Conservation (phyloP, 2,888 invertebrate species). For the Ectropis crepuscularia region DNA sequence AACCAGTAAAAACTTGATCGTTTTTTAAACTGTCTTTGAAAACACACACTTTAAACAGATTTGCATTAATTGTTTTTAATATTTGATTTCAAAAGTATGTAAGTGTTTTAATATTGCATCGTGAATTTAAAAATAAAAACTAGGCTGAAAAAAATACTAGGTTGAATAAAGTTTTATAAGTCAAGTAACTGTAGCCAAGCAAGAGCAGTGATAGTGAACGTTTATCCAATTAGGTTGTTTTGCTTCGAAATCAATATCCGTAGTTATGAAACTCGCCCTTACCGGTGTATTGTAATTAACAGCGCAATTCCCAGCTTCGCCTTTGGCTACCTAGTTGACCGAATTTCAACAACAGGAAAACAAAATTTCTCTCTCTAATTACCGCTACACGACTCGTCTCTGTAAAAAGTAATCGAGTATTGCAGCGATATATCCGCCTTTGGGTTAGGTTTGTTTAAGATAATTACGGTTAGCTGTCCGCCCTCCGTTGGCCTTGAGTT, state of each 20-base stretch:
- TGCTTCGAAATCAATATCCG: conserved; percentile 6
- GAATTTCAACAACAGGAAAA: conserved; percentile 22
- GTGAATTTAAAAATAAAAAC: no score
- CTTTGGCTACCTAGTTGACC: conserved; percentile 14
- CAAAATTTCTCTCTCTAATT: conserved; percentile 36
- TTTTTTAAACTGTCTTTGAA: no score
- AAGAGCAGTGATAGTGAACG: background rate
- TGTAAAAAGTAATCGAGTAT: conserved; percentile 22
- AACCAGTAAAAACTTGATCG: no score
- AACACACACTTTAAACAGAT: no score
- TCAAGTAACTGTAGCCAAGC: no score
- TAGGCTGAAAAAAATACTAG: no score
- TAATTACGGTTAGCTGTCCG: conserved; percentile 74
- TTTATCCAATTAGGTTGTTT: conserved; percentile 2
- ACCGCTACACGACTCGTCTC: conserved; percentile 27
- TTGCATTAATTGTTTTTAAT: no score
- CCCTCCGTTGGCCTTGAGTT: conserved; percentile 69
- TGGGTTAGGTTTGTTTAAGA: conserved; percentile 65
- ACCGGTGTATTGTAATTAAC: conserved; percentile 8
- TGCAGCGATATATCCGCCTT: conserved; percentile 55
- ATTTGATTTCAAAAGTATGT: no score
- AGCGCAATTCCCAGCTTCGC: conserved; percentile 5
- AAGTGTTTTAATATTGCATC: no score
- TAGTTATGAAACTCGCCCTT: conserved; percentile 21
- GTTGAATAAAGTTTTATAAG: no score